Percentiles rank a stretch among this genome's conserved stretches.
These are phyloP conservation scores for Euplexia lucipara DNA, from an alignment of 2,888 invertebrate species.

Conservation along the genomic window DNA sequence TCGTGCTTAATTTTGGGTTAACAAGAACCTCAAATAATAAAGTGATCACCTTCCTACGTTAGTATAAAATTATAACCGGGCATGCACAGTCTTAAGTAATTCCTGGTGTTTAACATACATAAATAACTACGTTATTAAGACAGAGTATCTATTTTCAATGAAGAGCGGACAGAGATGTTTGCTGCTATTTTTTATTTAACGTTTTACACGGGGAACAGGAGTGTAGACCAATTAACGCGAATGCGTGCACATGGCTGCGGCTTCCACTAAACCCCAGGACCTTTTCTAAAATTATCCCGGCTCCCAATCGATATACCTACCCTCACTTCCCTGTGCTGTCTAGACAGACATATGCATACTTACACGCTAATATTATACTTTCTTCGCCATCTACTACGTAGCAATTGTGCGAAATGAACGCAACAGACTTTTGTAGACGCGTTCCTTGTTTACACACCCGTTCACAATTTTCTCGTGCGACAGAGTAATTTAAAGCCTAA, in stretches of 20 bases:
- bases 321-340: slow-evolving; percentile 76
- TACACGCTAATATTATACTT: slow-evolving; percentile 51
- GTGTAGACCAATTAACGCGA: slow-evolving; percentile 16
- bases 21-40: too few relatives aligned
- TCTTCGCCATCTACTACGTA: slow-evolving; percentile 34
- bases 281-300: slow-evolving; percentile 82
- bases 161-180: slow-evolving; percentile 5
- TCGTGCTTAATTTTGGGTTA: too few relatives aligned
- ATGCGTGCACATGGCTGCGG: slow-evolving; percentile 42
- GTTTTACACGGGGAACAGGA: background rate
- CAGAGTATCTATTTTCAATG: slow-evolving; percentile 33
- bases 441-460: slow-evolving; percentile 39
- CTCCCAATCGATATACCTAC: slow-evolving; percentile 75
- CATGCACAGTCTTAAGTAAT: too few relatives aligned
- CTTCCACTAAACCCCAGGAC: slow-evolving; percentile 48
- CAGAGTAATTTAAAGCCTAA: slow-evolving; percentile 45
- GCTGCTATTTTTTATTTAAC: slow-evolving; percentile 8
- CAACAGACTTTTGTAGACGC: slow-evolving; percentile 17
- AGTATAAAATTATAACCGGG: too few relatives aligned
- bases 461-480: slow-evolving; percentile 40
- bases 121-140: slow-evolving; percentile 25
- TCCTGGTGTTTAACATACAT: background rate
- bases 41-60: too few relatives aligned
- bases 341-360: slow-evolving; percentile 78
- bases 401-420: slow-evolving; percentile 30